A percentile compares a stretch with the other conserved stretches of the same genome.
Conservation (phyloP, 2,888 invertebrate species). For the Sarcophaga variegata region DNA sequence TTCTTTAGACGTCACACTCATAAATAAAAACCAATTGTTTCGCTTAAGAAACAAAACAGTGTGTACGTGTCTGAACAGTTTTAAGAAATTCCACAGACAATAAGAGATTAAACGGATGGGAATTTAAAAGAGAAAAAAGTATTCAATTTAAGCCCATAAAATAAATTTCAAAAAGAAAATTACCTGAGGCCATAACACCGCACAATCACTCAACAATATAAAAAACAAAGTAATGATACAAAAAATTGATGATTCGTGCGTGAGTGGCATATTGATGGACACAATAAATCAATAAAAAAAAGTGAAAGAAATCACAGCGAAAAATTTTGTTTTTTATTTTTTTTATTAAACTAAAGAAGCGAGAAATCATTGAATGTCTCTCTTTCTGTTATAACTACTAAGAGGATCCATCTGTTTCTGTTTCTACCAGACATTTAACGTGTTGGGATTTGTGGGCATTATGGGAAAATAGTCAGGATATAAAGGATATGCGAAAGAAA, state of each 20-base stretch:
- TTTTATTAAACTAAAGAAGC: no score
- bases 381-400: no score
- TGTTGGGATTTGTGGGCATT: slow-evolving; percentile 11
- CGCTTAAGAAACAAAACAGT: no score
- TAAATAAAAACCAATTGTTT: slow-evolving; percentile 2
- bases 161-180: slow-evolving; percentile 21
- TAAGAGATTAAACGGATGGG: slow-evolving; percentile 31
- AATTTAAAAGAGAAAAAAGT: slow-evolving; percentile 35
- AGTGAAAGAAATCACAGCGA: neutral
- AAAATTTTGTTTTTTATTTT: no score
- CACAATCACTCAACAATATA: neutral
- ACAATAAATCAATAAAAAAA: slow-evolving; percentile 39
- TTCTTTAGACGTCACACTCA: no score
- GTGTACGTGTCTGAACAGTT: slow-evolving; percentile 31
- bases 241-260: no score
- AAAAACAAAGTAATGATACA: no score
- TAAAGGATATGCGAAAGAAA: no score
- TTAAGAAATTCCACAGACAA: neutral
- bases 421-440: neutral
- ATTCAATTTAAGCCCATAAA: neutral
- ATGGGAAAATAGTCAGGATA: neutral
- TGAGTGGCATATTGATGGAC: neutral
- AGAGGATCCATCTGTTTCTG: no score
- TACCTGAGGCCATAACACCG: slow-evolving; percentile 19
- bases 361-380: no score